These are phyloP conservation scores for Heliconius congener DNA, from an alignment of 1,140 invertebrate genomes.

Conservation along the genomic window DNA sequence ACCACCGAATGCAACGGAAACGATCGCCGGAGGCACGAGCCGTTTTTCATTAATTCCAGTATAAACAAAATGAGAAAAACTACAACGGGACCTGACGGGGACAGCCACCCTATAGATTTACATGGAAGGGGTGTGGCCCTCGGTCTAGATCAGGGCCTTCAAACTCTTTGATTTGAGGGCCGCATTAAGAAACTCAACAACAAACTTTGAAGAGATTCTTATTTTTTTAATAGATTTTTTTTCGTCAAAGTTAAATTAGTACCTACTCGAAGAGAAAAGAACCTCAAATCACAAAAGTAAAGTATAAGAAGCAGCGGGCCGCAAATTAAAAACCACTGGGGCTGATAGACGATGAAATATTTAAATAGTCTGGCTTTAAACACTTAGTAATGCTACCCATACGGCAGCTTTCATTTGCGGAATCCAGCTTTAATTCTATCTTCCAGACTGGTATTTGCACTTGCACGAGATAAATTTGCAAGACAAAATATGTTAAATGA, in stretches of 20 bases:
- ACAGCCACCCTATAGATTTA: constrained; percentile 57
- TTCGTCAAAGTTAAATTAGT: constrained; percentile 1
- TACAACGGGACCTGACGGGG: constrained; percentile 48
- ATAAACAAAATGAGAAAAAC: constrained; percentile 56
- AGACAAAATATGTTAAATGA: neutral
- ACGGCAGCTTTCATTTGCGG: constrained; percentile 28
- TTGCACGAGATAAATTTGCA: constrained; percentile 14
- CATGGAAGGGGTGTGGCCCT: constrained; percentile 41
- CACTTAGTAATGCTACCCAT: constrained; percentile 47
- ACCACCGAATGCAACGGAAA: constrained; percentile 28
- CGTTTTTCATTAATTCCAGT: constrained; percentile 57
- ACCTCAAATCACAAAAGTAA: neutral
- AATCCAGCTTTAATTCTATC: constrained; percentile 50
- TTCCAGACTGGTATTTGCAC: constrained; percentile 33
- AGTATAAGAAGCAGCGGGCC: constrained; percentile 15
- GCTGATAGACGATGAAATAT: constrained; percentile 60
- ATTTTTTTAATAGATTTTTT: constrained; percentile 14
- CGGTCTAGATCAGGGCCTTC: constrained; percentile 26
- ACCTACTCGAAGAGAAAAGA: neutral
- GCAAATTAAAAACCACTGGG: constrained; percentile 30
- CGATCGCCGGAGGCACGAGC: constrained; percentile 32
- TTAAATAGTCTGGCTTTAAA: constrained; percentile 61
- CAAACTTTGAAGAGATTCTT: neutral
- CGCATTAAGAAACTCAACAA: neutral
- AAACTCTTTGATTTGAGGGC: constrained; percentile 2